Percentiles rank a stretch among this genome's conserved stretches.
phyloP scores from a whole-genome alignment of 2,113 vertebrate species.

The Upupa epops region DNA sequence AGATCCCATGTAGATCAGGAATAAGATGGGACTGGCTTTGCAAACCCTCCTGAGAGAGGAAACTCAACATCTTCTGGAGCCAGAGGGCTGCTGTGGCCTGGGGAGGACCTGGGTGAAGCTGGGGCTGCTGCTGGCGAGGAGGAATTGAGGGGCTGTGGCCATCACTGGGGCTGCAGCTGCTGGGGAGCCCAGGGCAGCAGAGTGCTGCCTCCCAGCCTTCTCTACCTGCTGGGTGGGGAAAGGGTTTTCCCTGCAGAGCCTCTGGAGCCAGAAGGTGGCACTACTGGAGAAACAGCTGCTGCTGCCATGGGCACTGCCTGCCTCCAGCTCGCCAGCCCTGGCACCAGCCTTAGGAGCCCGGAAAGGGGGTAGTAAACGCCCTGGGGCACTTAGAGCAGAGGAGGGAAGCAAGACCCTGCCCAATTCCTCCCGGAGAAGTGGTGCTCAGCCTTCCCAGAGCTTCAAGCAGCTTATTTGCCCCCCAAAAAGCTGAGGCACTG shows the following conservation, averaged over 20 bases:
- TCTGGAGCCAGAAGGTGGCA: slow-evolving; percentile 70
- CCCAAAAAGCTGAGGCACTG: accelerated
- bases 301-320: neutral
- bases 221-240: neutral
- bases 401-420: too few species aligned
- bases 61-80: neutral
- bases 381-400: too few species aligned
- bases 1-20: too few species aligned
- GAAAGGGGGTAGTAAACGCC: too few species aligned
- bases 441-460: neutral
- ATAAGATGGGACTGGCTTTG: neutral
- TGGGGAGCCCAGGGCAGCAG: accelerated
- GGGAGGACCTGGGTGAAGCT: neutral
- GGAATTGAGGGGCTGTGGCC: neutral
- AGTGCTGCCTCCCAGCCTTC: neutral
- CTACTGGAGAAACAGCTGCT: slow-evolving; percentile 40
- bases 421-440: neutral
- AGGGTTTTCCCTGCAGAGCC: neutral
- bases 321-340: neutral
- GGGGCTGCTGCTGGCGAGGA: neutral
- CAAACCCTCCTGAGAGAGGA: neutral
- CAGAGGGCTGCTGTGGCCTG: accelerated
- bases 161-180: neutral
- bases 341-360: neutral
- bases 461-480: accelerated